Conservation (phyloP, 1,140 invertebrate species). For the Ostrea edulis region DNA sequence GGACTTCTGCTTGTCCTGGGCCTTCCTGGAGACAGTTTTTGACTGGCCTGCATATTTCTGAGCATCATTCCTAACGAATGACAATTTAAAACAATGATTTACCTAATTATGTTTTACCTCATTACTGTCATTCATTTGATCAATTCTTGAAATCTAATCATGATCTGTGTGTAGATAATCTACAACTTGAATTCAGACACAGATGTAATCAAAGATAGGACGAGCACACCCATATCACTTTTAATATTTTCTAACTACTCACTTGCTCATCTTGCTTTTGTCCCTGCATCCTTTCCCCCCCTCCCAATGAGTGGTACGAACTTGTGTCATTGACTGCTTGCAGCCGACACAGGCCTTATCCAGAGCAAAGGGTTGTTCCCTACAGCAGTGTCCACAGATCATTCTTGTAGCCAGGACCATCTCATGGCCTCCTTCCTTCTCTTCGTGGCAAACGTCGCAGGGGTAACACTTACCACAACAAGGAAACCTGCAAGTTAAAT, state of each 20-base stretch:
- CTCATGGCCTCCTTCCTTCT: conserved; percentile 77
- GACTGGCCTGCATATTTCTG: conserved; percentile 73
- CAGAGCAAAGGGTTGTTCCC: conserved; percentile 77
- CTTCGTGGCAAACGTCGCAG: conserved; percentile 80
- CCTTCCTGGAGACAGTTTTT: conserved; percentile 74
- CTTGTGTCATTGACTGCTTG: conserved; percentile 69
- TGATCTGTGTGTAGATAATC: too few species aligned
- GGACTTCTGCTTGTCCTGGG: conserved; percentile 62
- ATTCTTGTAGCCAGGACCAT: conserved; percentile 79
- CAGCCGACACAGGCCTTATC: conserved; percentile 76
- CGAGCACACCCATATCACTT: too few species aligned
- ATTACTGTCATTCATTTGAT: background rate
- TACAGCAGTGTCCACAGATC: conserved; percentile 80
- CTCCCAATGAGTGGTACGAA: conserved; percentile 77
- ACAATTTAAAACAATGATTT: conserved; percentile 28
- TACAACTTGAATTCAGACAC: too few species aligned
- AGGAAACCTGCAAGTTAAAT: conserved; percentile 73
- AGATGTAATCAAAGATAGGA: too few species aligned
- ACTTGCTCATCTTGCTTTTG: conserved; percentile 77
- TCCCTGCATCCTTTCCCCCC: conserved; percentile 79
- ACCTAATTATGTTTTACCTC: background rate
- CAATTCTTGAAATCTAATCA: too few species aligned
- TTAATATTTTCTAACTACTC: conserved; percentile 20
- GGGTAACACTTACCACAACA: conserved; percentile 80
- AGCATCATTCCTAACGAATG: conserved; percentile 70